Evolutionary conservation across 2,113 vertebrate genomes (phyloP).

Genomic region (Salvelinus fontinalis): DNA sequence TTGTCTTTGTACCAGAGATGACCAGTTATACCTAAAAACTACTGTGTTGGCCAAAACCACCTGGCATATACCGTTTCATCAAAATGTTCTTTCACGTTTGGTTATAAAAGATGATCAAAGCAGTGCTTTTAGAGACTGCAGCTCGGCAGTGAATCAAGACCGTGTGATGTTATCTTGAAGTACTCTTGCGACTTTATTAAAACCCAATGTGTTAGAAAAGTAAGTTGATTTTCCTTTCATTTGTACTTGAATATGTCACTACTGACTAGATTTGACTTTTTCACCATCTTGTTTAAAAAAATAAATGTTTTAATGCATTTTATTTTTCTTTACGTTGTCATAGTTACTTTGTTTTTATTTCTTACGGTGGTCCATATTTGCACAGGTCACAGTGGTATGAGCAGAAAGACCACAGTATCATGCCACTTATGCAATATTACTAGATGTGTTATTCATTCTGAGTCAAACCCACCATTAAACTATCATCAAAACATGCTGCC

Average conservation of each 20-base stretch:
- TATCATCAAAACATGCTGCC: neutral
- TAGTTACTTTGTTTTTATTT: neutral
- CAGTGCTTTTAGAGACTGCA: neutral
- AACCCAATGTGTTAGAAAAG: neutral
- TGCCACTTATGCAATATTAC: neutral
- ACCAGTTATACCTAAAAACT: neutral
- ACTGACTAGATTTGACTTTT: neutral
- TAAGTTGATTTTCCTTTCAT: neutral
- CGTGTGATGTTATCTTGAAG: neutral
- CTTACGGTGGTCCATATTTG: too few species aligned
- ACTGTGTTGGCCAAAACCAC: neutral
- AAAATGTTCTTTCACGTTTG: neutral
- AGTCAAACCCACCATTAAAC: neutral
- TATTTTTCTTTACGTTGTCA: neutral
- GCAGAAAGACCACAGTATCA: neutral
- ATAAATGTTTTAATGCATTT: neutral
- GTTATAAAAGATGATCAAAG: neutral
- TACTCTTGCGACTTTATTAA: too few species aligned
- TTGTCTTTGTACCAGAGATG: neutral
- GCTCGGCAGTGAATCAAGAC: neutral
- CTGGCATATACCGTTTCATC: neutral
- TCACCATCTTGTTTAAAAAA: neutral
- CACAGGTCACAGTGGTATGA: neutral
- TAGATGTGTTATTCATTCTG: neutral
- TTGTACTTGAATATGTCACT: neutral